Evolutionary conservation across 2,888 invertebrate genomes (phyloP).

Genomic region (Parnassius smintheus): DNA sequence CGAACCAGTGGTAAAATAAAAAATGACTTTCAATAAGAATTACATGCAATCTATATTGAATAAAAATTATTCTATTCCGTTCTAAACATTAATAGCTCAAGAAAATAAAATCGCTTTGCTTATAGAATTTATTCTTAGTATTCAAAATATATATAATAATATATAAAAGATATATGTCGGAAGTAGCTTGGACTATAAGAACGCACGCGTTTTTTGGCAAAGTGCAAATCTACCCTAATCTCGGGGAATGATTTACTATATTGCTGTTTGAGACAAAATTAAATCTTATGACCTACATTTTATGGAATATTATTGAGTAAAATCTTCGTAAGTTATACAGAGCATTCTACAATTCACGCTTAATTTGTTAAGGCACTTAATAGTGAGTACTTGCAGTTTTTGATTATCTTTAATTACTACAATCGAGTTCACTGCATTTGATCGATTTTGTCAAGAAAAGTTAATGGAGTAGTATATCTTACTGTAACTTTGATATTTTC

Average conservation of each 20-base stretch:
- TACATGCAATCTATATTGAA: too few relatives aligned
- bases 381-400: slow-evolving; percentile 17
- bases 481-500: too few relatives aligned
- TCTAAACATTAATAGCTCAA: too few relatives aligned
- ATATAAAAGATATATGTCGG: too few relatives aligned
- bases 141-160: too few relatives aligned
- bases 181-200: too few relatives aligned
- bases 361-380: slow-evolving; percentile 14
- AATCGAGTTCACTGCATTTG: slow-evolving; percentile 10
- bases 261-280: neutral
- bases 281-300: neutral
- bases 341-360: slow-evolving; percentile 7
- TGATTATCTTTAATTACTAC: slow-evolving; percentile 19
- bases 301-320: slow-evolving; percentile 8
- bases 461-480: slow-evolving; percentile 5
- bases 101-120: too few relatives aligned
- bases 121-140: too few relatives aligned
- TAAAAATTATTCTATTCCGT: too few relatives aligned
- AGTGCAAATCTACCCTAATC: slow-evolving; percentile 12
- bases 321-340: neutral
- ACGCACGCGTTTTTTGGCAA: neutral
- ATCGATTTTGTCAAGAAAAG: slow-evolving; percentile 7
- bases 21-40: too few relatives aligned
- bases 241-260: neutral
- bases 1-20: too few relatives aligned